Evolutionary conservation across 2,113 vertebrate genomes (phyloP).

Genomic region (Campylorhamphus procurvoides): DNA sequence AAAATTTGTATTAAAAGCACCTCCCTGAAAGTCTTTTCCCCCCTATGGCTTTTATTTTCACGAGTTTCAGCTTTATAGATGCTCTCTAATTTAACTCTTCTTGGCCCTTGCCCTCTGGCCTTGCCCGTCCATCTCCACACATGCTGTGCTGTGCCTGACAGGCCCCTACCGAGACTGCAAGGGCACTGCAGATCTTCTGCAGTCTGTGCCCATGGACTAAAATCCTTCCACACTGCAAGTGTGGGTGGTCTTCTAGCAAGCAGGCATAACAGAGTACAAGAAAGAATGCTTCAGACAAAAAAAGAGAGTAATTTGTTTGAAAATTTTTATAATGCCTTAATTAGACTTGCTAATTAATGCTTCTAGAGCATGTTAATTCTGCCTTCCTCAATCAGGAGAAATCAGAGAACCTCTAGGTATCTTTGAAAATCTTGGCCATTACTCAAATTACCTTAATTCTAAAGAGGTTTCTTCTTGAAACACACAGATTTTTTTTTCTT

Average conservation of each 20-base stretch:
- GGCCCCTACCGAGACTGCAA: not conserved
- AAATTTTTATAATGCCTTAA: conserved; percentile 25
- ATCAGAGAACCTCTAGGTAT: not conserved
- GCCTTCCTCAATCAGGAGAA: not conserved
- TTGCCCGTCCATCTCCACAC: not conserved
- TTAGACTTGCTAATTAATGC: conserved; percentile 44
- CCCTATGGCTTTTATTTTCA: not conserved
- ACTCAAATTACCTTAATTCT: not conserved
- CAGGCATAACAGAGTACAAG: not conserved
- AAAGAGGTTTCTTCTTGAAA: not conserved
- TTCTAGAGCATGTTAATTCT: not conserved
- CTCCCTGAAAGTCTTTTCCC: not conserved
- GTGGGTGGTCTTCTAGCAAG: not conserved
- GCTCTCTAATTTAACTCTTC: not conserved
- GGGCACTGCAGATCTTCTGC: conserved; percentile 25
- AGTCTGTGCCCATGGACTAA: not conserved
- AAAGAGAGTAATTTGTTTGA: not conserved
- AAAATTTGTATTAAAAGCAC: not conserved
- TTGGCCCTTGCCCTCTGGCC: not conserved
- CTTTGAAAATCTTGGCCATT: not conserved
- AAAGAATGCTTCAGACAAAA: not conserved
- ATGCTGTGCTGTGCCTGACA: not conserved
- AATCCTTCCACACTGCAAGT: not conserved
- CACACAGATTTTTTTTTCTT: not conserved
- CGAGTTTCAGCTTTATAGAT: not conserved